Percentiles rank a stretch among this genome's conserved stretches.
phyloP scores from a whole-genome alignment of 2,113 vertebrate species.

The Urocolius indicus region DNA sequence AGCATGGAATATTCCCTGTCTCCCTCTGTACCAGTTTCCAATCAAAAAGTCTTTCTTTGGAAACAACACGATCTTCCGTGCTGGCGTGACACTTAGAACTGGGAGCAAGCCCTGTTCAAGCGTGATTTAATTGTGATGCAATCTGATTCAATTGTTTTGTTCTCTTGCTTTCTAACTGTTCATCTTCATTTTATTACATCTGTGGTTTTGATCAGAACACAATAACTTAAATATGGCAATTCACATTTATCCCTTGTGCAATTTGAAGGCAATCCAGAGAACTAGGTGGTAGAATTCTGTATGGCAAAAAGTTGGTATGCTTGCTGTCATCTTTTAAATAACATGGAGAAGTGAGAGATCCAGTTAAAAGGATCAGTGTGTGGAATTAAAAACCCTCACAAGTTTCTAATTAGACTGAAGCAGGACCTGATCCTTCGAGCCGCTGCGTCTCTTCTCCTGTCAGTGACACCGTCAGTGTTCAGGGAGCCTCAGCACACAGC shows the following conservation, averaged over 20 bases:
- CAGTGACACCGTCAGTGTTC: neutral
- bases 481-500: neutral
- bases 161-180: neutral
- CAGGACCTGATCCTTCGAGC: neutral
- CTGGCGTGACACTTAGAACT: neutral
- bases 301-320: neutral
- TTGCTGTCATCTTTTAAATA: conserved; percentile 20
- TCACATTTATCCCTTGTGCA: neutral
- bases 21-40: neutral
- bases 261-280: neutral
- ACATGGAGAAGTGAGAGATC: neutral
- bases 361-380: neutral
- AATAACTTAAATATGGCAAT: neutral
- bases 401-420: conserved; percentile 26
- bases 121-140: neutral
- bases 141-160: neutral
- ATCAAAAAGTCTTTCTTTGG: neutral
- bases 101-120: neutral
- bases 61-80: neutral
- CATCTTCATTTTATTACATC: neutral
- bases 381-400: conserved; percentile 14
- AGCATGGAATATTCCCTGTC: neutral
- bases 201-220: neutral
- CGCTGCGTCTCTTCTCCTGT: neutral
- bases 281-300: neutral